Evolutionary conservation across 2,888 invertebrate genomes (phyloP), one percentile per base, ranked within the genome.

Genomic region (Latheticus oryzae): DNA sequence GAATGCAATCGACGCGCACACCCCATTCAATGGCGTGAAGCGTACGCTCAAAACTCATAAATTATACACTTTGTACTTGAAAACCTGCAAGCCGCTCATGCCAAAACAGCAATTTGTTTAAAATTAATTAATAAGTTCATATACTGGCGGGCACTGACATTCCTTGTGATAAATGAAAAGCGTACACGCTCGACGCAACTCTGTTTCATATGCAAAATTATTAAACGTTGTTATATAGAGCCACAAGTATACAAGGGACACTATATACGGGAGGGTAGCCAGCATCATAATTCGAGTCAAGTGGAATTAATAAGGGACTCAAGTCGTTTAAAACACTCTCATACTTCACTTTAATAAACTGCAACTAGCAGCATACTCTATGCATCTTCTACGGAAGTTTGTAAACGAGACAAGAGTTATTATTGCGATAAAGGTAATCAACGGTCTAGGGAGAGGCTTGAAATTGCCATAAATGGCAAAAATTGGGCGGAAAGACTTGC

Each of bases 81-180:
- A 68, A 66, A 66, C 62, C 66, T 65, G 60, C 68, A 65, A 58
- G 62, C 64, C 63, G 67, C 63, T 62, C 67, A 67, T 68, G 69
- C 68, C 69, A 70, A 72, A 72, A 64, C 66, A 65, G 69, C 67
- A 72, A 71, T 72, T 73, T 73, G 72, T 70, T 71, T 68, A 69
- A 71, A 72, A 73, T 73, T 73, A 73, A 72, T 73, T 73, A 72
- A 72, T 71, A 73, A 71, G 72, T 72, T 73, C 70, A 69, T 71
- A 69, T 65, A 69, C 62, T 65, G 61, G 58, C 48, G 51, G 48
- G 60, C 58, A 51, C 62, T 65, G 68, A 67, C 69, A 69, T 67
- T 66, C 61, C 66, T 62, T 64, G 68, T 72, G 71, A 72, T 72
- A 72, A 72, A 72, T 71, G 72, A 70, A 69, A 63, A 61, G 60